phyloP scores from a whole-genome alignment of 2,888 invertebrate species.

The Cheilosia variabilis region DNA sequence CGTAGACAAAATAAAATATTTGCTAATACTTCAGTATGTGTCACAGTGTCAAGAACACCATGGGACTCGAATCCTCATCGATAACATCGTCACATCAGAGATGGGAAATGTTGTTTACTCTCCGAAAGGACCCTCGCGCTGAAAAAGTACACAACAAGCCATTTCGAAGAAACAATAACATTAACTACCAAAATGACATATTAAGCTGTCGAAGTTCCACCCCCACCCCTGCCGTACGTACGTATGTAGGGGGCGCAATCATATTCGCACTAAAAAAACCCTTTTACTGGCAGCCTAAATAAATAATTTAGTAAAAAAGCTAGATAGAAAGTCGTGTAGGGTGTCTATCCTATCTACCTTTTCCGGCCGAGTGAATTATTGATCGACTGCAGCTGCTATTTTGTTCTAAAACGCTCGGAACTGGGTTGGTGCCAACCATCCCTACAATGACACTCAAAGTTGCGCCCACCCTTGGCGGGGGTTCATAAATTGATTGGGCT shows the following conservation, averaged over 20 bases:
- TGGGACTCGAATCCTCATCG: constrained; percentile 16
- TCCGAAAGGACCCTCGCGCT: constrained; percentile 3
- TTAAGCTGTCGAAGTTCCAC: constrained; percentile 40
- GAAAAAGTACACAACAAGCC: neutral
- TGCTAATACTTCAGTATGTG: constrained; percentile 31
- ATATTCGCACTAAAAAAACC: constrained; percentile 25
- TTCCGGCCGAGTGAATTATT: constrained; percentile 58
- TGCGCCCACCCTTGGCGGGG: neutral
- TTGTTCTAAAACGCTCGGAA: constrained; percentile 24
- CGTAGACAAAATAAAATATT: constrained; percentile 33
- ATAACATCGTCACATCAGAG: neutral
- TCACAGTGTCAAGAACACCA: constrained; percentile 7
- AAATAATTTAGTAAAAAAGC: constrained; percentile 53
- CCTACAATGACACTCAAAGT: neutral
- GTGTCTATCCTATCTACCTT: constrained; percentile 15
- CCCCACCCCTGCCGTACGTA: neutral
- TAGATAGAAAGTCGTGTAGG: neutral
- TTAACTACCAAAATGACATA: constrained; percentile 54
- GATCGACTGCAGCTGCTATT: constrained; percentile 64
- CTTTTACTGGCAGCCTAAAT: constrained; percentile 49
- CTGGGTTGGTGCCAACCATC: neutral
- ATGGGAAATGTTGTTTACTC: constrained; percentile 25
- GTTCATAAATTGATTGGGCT: constrained; percentile 54
- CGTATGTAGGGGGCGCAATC: neutral
- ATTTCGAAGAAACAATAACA: constrained; percentile 42